These are phyloP conservation scores for Hippocampus barbouri DNA, from an alignment of 2,113 vertebrate genomes.

Conservation along the genomic window DNA sequence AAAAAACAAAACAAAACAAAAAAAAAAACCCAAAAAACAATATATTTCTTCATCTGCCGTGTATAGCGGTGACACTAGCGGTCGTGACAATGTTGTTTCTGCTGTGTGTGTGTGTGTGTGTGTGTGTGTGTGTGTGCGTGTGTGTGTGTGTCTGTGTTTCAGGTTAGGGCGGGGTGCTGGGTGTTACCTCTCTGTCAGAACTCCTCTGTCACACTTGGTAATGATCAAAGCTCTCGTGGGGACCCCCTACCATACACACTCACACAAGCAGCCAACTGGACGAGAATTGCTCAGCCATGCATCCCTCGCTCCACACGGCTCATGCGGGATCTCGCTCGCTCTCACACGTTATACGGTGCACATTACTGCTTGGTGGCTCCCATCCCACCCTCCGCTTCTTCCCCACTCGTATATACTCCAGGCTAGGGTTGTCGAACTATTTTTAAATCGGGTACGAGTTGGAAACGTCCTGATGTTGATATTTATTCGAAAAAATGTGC, in stretches of 20 bases:
- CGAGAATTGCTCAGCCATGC: constrained; percentile 72
- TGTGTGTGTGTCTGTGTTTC: constrained; percentile 22
- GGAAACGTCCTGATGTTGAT: not conserved
- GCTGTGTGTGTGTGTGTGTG: constrained; percentile 11
- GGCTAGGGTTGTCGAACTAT: not conserved
- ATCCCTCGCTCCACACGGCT: constrained; percentile 52
- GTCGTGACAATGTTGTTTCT: not conserved
- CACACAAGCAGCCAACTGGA: constrained; percentile 68
- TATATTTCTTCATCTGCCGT: constrained; percentile 4
- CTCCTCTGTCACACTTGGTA: constrained; percentile 72
- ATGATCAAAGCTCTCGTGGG: constrained; percentile 74
- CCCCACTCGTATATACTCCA: constrained; percentile 11
- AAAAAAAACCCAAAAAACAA: constrained; percentile 2
- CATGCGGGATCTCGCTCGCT: constrained; percentile 42
- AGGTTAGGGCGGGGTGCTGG: constrained; percentile 23
- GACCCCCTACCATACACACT: constrained; percentile 69
- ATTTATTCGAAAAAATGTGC: not conserved
- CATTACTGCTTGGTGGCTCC: constrained; percentile 15
- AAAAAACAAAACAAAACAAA: not conserved
- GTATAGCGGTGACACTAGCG: not conserved
- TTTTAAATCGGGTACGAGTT: not conserved
- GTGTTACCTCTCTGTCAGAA: constrained; percentile 70
- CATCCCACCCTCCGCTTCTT: constrained; percentile 23
- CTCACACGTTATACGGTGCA: not conserved
- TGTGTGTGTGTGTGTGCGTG: constrained; percentile 29